phyloP scores from a whole-genome alignment of 1,140 invertebrate genomes.

The Psix sp. region DNA sequence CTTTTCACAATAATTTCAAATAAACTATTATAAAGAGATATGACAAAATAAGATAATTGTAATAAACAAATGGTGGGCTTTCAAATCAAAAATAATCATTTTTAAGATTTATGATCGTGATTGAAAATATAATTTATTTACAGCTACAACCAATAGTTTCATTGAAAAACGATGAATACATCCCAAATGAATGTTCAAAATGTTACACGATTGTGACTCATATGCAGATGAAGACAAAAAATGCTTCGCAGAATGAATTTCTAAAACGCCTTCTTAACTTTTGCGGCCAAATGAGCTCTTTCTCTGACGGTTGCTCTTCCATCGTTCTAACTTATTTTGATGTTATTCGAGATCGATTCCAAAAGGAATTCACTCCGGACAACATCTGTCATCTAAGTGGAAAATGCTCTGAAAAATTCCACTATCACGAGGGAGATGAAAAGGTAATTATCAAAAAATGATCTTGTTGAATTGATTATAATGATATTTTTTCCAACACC shows the following conservation, averaged over 20 bases:
- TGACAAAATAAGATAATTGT: too few relatives aligned
- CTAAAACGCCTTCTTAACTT: slow-evolving; percentile 60
- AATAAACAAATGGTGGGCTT: too few relatives aligned
- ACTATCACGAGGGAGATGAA: slow-evolving; percentile 80
- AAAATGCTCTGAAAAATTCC: slow-evolving; percentile 82
- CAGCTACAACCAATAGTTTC: slow-evolving; percentile 27
- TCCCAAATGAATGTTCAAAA: slow-evolving; percentile 71
- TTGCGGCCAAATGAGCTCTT: slow-evolving; percentile 83
- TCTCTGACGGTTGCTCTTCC: slow-evolving; percentile 87
- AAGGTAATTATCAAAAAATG: slow-evolving; percentile 53
- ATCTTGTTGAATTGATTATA: not conserved
- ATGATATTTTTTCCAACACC: not conserved
- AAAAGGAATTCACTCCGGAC: slow-evolving; percentile 80
- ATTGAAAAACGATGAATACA: slow-evolving; percentile 67
- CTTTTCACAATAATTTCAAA: too few relatives aligned
- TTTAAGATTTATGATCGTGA: too few relatives aligned
- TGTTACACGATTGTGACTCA: slow-evolving; percentile 71
- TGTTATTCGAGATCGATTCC: slow-evolving; percentile 80
- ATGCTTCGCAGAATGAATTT: slow-evolving; percentile 61
- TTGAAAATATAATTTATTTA: not conserved
- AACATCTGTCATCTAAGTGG: slow-evolving; percentile 86
- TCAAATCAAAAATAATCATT: too few relatives aligned
- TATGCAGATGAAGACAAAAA: slow-evolving; percentile 70
- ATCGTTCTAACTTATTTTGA: slow-evolving; percentile 84
- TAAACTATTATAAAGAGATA: too few relatives aligned